phyloP scores from a whole-genome alignment of 2,888 invertebrate genomes.

The Pedicia rivosa region DNA sequence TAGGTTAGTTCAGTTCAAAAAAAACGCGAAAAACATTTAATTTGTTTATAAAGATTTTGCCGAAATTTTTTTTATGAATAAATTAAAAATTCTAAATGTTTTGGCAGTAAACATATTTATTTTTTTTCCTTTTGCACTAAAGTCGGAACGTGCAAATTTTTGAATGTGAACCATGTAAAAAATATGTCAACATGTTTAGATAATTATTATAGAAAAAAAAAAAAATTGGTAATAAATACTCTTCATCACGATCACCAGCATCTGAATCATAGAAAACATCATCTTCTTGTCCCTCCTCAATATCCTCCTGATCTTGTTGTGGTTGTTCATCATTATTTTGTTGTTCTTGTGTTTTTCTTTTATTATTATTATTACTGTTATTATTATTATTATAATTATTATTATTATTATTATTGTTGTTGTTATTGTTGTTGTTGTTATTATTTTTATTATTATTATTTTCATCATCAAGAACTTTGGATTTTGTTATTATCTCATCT shows the following conservation, averaged over 20 bases:
- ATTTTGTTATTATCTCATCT: conserved; percentile 33
- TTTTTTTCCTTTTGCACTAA: no score
- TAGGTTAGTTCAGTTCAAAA: no score
- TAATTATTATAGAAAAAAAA: conserved; percentile 8
- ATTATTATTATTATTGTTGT: not conserved
- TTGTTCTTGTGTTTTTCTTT: conserved; percentile 43
- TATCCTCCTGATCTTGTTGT: conserved; percentile 39
- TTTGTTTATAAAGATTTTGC: no score
- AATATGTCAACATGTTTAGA: conserved; percentile 25
- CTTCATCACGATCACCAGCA: conserved; percentile 47
- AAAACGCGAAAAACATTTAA: no score
- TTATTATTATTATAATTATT: conserved; percentile 7
- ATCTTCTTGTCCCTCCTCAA: conserved; percentile 35
- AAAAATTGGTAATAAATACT: conserved; percentile 32
- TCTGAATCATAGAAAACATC: conserved; percentile 61
- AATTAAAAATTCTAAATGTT: no score
- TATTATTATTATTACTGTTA: conserved; percentile 23
- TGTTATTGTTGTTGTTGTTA: not conserved
- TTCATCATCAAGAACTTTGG: conserved; percentile 34
- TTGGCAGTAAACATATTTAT: no score
- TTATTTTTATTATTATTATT: conserved; percentile 13
- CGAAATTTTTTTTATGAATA: no score
- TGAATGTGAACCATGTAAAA: no score
- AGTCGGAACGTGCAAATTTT: no score
- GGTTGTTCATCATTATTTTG: no score